A percentile compares a stretch with the other conserved stretches of the same genome.
phyloP scores from a whole-genome alignment of 2,888 invertebrate genomes.

The Leptopterna dolabrata region DNA sequence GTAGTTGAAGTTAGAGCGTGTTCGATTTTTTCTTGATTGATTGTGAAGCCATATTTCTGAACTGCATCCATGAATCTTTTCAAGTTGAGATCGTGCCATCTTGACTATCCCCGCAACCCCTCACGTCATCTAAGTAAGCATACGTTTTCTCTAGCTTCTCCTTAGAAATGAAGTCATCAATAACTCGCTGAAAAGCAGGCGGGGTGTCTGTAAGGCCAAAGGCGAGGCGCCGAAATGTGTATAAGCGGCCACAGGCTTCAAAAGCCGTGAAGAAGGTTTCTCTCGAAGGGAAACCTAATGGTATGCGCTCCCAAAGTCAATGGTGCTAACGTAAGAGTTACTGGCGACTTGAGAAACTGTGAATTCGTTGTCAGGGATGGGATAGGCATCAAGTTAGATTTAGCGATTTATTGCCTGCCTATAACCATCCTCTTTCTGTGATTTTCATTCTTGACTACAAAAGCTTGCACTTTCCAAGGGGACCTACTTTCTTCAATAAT shows the following conservation, averaged over 20 bases:
- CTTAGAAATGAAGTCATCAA: constrained; percentile 14
- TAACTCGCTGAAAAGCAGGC: constrained; percentile 20
- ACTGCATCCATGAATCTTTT: too few relatives aligned
- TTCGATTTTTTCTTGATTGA: too few relatives aligned
- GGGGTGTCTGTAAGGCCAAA: not conserved
- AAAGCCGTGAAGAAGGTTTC: constrained; percentile 4
- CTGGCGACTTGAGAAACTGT: too few relatives aligned
- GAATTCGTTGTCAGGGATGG: not conserved
- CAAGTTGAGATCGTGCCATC: too few relatives aligned
- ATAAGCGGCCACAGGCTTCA: not conserved
- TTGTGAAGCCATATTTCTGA: too few relatives aligned
- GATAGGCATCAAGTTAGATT: not conserved
- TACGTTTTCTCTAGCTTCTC: constrained; percentile 9
- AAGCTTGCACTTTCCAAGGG: too few relatives aligned
- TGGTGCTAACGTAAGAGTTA: too few relatives aligned
- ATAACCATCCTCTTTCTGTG: not conserved
- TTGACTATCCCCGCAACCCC: not conserved
- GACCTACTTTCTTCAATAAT: too few relatives aligned
- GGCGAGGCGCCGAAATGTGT: not conserved
- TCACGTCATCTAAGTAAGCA: not conserved
- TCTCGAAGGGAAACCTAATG: not conserved
- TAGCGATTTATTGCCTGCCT: too few relatives aligned
- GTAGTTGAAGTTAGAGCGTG: too few relatives aligned
- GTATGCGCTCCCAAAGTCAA: too few relatives aligned
- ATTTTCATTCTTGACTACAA: constrained; percentile 28